These are phyloP conservation scores for Drosophila repleta DNA, from an alignment of 1,140 invertebrate species.

Conservation along the genomic window DNA sequence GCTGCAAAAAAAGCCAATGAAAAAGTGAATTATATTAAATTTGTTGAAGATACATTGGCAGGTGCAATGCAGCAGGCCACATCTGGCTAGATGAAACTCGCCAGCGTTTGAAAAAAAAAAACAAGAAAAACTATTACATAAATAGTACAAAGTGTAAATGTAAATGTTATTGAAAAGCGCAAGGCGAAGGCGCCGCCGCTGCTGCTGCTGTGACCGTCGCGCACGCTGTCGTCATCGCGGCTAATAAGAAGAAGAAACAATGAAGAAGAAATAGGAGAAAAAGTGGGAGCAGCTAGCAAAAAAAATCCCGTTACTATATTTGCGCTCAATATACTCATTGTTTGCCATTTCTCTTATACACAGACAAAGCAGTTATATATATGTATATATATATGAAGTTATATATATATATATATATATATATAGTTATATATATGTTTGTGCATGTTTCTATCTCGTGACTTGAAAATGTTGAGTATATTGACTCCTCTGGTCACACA, in stretches of 20 bases:
- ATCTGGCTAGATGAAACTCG: constrained; percentile 27
- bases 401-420: constrained; percentile 5
- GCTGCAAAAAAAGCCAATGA: constrained; percentile 51
- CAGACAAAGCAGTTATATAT: constrained; percentile 16
- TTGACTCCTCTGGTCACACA: constrained; percentile 59
- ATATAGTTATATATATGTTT: constrained; percentile 20
- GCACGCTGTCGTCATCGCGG: constrained; percentile 77
- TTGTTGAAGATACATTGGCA: constrained; percentile 31
- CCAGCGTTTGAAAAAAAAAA: constrained; percentile 59
- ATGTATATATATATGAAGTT: neutral
- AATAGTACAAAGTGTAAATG: constrained; percentile 77
- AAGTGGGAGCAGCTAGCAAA: constrained; percentile 55
- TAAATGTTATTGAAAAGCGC: constrained; percentile 77
- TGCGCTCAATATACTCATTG: constrained; percentile 54
- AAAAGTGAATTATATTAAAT: constrained; percentile 65
- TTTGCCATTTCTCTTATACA: constrained; percentile 37
- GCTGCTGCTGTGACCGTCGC: constrained; percentile 39
- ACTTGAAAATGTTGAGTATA: constrained; percentile 58
- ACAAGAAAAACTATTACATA: constrained; percentile 70
- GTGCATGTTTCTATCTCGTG: constrained; percentile 52
- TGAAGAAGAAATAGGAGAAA: constrained; percentile 46
- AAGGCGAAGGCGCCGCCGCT: constrained; percentile 59
- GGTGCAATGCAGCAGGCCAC: constrained; percentile 27
- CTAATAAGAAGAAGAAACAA: constrained; percentile 49
- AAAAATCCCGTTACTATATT: constrained; percentile 63